Evolutionary conservation across 2,888 invertebrate genomes (phyloP), one percentile per base, ranked within the genome.

Genomic region (Pachliopta kotzebuea): DNA sequence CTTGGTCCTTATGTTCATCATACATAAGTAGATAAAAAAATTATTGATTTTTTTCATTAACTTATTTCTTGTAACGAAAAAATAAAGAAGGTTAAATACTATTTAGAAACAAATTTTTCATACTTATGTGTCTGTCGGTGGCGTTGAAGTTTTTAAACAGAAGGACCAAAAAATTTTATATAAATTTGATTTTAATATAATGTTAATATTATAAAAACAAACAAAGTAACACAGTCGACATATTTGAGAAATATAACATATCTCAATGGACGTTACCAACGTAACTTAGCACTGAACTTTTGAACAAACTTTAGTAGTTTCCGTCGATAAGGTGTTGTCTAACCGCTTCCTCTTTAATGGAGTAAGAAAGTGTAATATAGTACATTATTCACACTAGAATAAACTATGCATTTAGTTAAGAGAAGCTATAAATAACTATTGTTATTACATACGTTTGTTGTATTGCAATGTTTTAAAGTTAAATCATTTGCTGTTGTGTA

Each of bases 221-320:
- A 45, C 45, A n/a, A n/a, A n/a, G 45, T 45, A 45, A 18, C 9
- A 2, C n/a, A n/a, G 18, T n/a, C n/a, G 18, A 9, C 45, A 18
- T n/a, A 45, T 45, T 45, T n/a, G n/a, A n/a, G 50, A 21, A 52
- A 52, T 52, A 52, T 37, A 37, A 37, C 37, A 37, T 52, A 52
- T 52, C 50, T 21, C 50, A 31, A 60, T 60, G 52, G 60, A 60
- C 37, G 52, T 60, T 52, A 14, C 21, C 21, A 52, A 21, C 50
- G 21, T 11, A 52, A 60, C 54, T 55, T 37, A 60, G 60, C 42
- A 54, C 60, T 21, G 23, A 60, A 60, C 60, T 60, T 60, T 45
- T n/a, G 42, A 50, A n/a, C 24, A 56, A 62, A 62, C 62, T 62
- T 62, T 50, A 62, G 62, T 56, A 21, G 56, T 62, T 56, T 62